phyloP scores from a whole-genome alignment of 2,113 vertebrate genomes.

The Piliocolobus tephrosceles region DNA sequence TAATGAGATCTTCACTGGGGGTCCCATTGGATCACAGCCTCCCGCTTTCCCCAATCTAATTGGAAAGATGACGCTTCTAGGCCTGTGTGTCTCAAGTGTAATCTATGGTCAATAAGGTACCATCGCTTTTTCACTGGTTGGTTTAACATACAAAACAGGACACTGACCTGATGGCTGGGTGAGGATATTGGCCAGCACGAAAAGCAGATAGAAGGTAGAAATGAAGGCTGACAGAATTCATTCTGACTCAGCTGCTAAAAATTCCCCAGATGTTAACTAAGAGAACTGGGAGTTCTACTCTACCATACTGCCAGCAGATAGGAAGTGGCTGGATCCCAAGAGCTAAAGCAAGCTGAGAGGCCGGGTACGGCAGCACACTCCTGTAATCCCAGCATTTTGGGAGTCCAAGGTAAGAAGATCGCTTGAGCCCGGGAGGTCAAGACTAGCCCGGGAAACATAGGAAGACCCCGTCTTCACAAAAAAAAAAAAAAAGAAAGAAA shows the following conservation, averaged over 20 bases:
- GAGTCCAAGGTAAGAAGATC: too few relatives aligned
- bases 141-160: constrained; percentile 25
- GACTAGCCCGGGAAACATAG: too few relatives aligned
- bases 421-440: too few relatives aligned
- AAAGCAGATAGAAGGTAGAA: neutral
- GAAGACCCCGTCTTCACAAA: too few relatives aligned
- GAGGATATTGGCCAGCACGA: neutral
- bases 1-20: constrained; percentile 56
- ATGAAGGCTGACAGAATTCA: neutral
- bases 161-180: neutral
- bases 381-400: too few relatives aligned
- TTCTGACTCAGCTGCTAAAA: neutral
- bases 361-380: too few relatives aligned
- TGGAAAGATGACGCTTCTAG: constrained; percentile 51
- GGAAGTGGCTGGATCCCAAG: neutral
- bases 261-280: neutral
- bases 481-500: too few relatives aligned
- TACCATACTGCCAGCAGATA: neutral
- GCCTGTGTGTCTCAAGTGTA: constrained; percentile 24
- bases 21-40: constrained; percentile 37
- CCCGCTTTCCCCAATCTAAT: neutral
- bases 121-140: neutral
- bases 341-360: neutral
- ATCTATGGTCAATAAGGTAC: neutral
- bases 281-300: neutral